These are phyloP conservation scores for Lepus americanus DNA, from an alignment of 2,113 vertebrate genomes.

Conservation along the genomic window DNA sequence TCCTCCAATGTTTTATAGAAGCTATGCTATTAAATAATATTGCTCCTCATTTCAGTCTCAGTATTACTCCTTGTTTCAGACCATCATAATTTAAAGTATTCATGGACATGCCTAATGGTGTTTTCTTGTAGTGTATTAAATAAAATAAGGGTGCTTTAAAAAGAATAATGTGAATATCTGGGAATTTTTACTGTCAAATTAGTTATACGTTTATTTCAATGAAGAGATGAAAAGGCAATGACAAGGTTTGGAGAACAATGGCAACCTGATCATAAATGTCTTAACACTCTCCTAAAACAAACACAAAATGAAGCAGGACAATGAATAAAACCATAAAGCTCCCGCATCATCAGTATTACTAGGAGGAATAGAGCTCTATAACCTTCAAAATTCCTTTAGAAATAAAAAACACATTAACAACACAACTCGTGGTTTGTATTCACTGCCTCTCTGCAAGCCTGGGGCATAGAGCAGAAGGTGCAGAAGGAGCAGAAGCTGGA, in stretches of 20 bases:
- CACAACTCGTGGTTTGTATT: background rate
- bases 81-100: conserved; percentile 8
- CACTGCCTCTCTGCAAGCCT: background rate
- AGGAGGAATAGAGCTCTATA: background rate
- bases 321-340: background rate
- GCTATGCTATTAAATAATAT: background rate
- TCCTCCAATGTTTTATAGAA: background rate
- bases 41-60: background rate
- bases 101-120: conserved; percentile 55
- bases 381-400: background rate
- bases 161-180: conserved; percentile 61
- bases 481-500: background rate
- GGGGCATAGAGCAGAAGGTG: background rate
- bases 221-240: conserved; percentile 59
- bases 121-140: conserved; percentile 62
- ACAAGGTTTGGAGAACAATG: background rate
- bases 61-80: conserved; percentile 36
- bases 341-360: background rate
- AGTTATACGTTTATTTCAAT: conserved; percentile 68
- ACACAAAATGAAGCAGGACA: background rate
- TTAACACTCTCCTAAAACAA: background rate
- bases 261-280: background rate
- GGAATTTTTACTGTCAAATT: background rate
- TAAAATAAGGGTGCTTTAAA: conserved; percentile 58
- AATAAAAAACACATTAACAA: background rate